Evolutionary conservation across 1,140 invertebrate species (phyloP).

Genomic region (Psix sp.): DNA sequence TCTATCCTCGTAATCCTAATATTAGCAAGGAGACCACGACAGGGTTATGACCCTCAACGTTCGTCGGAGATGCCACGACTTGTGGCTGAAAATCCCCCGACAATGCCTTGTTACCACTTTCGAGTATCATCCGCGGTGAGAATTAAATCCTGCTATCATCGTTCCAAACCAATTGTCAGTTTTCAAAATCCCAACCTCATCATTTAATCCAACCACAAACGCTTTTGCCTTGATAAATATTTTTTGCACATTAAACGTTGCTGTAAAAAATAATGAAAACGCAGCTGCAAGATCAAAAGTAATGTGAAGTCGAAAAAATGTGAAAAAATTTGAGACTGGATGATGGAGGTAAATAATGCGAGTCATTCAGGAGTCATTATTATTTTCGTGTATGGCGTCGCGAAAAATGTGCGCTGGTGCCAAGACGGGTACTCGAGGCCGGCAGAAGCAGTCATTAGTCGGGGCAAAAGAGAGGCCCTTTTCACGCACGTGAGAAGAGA

Average conservation of each 20-base stretch:
- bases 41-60: slow-evolving; percentile 56
- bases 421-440: slow-evolving; percentile 49
- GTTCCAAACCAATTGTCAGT: too few species aligned
- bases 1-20: slow-evolving; percentile 58
- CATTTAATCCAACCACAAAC: too few species aligned
- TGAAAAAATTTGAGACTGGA: too few species aligned
- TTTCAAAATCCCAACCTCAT: too few species aligned
- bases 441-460: slow-evolving; percentile 58
- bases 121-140: slow-evolving; percentile 35
- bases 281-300: neutral
- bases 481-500: slow-evolving; percentile 48
- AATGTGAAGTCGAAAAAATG: neutral
- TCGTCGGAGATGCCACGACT: slow-evolving; percentile 45
- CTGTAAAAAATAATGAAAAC: too few species aligned
- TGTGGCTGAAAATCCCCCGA: slow-evolving; percentile 47
- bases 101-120: slow-evolving; percentile 53
- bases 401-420: slow-evolving; percentile 37
- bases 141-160: slow-evolving; percentile 50
- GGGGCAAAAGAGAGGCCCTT: slow-evolving; percentile 42
- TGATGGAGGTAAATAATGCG: slow-evolving; percentile 11
- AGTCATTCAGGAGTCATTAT: slow-evolving; percentile 50
- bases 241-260: too few species aligned
- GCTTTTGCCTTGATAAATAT: too few species aligned
- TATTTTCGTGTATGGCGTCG: slow-evolving; percentile 39
- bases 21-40: slow-evolving; percentile 61